Evolutionary conservation across 2,888 invertebrate species (phyloP).

Genomic region (Apamea crenata): DNA sequence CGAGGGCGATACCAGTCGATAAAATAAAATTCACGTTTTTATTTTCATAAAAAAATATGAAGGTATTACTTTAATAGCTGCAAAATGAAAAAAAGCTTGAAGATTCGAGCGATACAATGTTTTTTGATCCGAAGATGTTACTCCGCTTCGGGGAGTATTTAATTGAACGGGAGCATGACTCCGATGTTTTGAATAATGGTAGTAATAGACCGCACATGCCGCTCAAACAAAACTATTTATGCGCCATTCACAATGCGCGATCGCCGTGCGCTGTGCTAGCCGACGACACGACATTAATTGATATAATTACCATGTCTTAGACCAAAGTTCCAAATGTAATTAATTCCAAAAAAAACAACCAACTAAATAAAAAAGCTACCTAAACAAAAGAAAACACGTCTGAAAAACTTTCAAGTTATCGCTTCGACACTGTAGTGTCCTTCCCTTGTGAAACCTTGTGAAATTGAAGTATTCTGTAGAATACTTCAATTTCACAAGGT

Average conservation of each 20-base stretch:
- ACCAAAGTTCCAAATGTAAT: neutral
- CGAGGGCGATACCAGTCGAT: slow-evolving; percentile 80
- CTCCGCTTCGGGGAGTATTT: slow-evolving; percentile 81
- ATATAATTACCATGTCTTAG: slow-evolving; percentile 40
- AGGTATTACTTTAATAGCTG: slow-evolving; percentile 86
- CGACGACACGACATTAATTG: slow-evolving; percentile 54
- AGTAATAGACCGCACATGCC: slow-evolving; percentile 82
- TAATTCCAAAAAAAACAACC: neutral
- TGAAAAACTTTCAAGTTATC: neutral
- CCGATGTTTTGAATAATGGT: slow-evolving; percentile 85
- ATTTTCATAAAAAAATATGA: slow-evolving; percentile 79
- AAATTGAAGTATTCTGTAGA: too few species aligned
- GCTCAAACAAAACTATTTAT: slow-evolving; percentile 76
- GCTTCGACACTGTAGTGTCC: neutral
- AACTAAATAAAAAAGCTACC: too few species aligned
- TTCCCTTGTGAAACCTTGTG: too few species aligned
- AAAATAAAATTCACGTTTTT: slow-evolving; percentile 84
- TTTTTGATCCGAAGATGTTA: slow-evolving; percentile 80
- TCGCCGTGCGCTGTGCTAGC: slow-evolving; percentile 42
- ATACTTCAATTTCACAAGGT: neutral
- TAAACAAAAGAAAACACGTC: neutral
- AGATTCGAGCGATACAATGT: slow-evolving; percentile 81
- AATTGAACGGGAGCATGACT: slow-evolving; percentile 86
- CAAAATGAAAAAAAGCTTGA: slow-evolving; percentile 80
- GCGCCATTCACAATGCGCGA: slow-evolving; percentile 59